Conservation (phyloP, 2,888 invertebrate species). For the Scrobipalpa atriplicella region DNA sequence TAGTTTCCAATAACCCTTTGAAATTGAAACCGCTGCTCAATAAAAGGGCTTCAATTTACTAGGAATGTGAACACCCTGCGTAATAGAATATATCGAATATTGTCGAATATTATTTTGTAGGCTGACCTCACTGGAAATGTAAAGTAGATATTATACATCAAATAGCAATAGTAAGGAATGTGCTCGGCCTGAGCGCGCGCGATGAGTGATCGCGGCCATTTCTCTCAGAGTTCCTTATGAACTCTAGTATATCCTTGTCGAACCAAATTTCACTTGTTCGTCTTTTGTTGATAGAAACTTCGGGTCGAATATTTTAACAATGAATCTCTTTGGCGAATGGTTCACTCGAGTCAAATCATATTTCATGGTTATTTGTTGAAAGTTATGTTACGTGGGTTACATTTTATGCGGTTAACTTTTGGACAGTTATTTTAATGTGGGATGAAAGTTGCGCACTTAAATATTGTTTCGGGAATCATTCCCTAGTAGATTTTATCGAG, state of each 20-base stretch:
- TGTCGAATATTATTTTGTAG: slow-evolving; percentile 44
- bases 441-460: neutral
- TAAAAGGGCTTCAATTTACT: slow-evolving; percentile 27
- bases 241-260: slow-evolving; percentile 71
- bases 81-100: no score
- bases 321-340: slow-evolving; percentile 10
- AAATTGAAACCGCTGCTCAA: slow-evolving; percentile 26
- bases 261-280: slow-evolving; percentile 70
- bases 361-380: slow-evolving; percentile 3
- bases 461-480: no score
- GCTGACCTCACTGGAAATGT: slow-evolving; percentile 58
- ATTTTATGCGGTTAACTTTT: neutral
- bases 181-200: slow-evolving; percentile 52
- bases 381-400: neutral
- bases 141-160: slow-evolving; percentile 47
- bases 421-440: neutral
- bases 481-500: no score
- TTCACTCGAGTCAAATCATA: neutral
- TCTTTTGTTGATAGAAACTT: slow-evolving; percentile 53
- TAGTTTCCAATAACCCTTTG: slow-evolving; percentile 24
- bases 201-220: slow-evolving; percentile 71
- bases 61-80: no score
- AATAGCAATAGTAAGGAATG: slow-evolving; percentile 53
- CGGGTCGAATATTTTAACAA: slow-evolving; percentile 36
- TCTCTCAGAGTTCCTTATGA: slow-evolving; percentile 68